These are phyloP conservation scores for Carassius carassius DNA, from an alignment of 2,113 vertebrate genomes.

Conservation along the genomic window DNA sequence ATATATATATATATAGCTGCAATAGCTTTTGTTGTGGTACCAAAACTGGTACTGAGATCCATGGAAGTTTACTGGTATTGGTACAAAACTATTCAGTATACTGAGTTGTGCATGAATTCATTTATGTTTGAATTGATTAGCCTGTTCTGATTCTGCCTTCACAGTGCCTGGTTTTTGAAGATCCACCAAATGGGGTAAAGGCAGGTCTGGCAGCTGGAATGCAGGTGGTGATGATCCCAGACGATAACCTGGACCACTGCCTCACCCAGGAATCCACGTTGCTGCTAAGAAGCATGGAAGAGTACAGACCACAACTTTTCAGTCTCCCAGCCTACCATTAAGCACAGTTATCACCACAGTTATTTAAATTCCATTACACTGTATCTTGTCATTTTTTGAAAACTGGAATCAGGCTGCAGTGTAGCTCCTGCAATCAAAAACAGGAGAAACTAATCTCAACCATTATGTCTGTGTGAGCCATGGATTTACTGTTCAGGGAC, in stretches of 20 bases:
- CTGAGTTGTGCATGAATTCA: not conserved
- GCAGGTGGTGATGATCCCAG: conserved; percentile 94
- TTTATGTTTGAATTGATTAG: conserved; percentile 5
- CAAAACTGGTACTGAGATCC: no score
- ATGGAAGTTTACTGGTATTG: no score
- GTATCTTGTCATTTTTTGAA: not conserved
- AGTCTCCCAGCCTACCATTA: conserved; percentile 82
- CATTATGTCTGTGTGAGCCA: conserved; percentile 7
- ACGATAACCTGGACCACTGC: conserved; percentile 76
- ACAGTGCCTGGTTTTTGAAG: conserved; percentile 94
- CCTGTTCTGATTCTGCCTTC: conserved; percentile 30
- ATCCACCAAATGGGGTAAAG: conserved; percentile 86
- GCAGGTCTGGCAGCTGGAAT: conserved; percentile 83
- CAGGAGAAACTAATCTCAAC: conserved; percentile 5
- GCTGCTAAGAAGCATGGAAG: conserved; percentile 80
- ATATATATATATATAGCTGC: no score
- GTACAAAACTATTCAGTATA: not conserved
- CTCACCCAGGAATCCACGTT: conserved; percentile 80
- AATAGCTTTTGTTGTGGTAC: no score
- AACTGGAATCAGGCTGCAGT: conserved; percentile 4
- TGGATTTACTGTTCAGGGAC: not conserved
- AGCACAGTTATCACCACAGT: conserved; percentile 16
- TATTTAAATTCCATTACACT: not conserved
- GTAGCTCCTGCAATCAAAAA: conserved; percentile 10
- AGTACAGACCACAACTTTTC: conserved; percentile 86